These are phyloP conservation scores for Vimba vimba DNA, from an alignment of 2,113 vertebrate species.

Conservation along the genomic window DNA sequence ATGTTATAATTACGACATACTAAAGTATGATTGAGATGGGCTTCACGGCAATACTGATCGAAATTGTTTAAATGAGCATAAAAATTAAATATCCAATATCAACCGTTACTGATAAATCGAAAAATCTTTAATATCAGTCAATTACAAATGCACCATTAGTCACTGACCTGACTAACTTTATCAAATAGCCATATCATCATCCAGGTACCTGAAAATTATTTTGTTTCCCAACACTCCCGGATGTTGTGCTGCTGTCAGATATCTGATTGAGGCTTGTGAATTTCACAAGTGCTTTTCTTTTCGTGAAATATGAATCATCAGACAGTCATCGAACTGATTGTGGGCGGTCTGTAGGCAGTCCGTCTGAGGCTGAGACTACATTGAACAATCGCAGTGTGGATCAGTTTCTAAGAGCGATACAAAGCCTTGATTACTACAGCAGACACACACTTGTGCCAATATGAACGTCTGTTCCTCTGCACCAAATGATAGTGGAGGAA, in stretches of 20 bases:
- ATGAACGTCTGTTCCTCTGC: constrained; percentile 11
- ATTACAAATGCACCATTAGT: background rate
- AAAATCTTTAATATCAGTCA: background rate
- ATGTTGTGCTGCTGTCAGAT: background rate
- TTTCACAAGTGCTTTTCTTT: background rate
- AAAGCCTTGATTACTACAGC: constrained; percentile 28
- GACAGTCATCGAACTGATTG: background rate
- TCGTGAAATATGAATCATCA: background rate
- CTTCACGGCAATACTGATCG: too few species aligned
- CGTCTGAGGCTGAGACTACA: constrained; percentile 3
- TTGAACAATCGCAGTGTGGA: background rate
- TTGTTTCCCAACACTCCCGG: background rate
- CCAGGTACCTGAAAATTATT: background rate
- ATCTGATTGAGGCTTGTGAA: background rate
- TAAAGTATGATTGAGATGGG: too few species aligned
- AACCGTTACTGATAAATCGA: background rate
- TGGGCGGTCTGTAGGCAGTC: background rate
- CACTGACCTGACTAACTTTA: background rate
- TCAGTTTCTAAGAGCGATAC: background rate
- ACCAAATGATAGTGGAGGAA: constrained; percentile 12
- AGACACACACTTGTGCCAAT: background rate
- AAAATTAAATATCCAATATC: background rate
- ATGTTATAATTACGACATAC: too few species aligned
- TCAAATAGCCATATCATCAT: background rate
- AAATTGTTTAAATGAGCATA: background rate